Percentiles rank a stretch among this genome's conserved stretches.
These are phyloP conservation scores for Diaperis boleti DNA, from an alignment of 2,888 invertebrate genomes.

Conservation along the genomic window DNA sequence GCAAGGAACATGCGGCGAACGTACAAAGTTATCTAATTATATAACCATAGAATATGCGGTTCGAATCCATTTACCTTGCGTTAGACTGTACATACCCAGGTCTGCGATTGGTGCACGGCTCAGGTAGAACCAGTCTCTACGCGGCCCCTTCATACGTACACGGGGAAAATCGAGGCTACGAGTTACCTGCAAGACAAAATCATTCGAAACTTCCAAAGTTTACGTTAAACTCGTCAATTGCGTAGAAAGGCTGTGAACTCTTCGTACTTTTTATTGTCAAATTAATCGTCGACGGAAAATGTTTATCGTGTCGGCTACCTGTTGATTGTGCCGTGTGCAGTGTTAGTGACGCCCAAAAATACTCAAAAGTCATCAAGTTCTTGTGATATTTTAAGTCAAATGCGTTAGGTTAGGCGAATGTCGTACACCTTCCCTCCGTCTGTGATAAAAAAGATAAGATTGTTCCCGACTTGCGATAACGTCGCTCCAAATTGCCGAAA, in stretches of 20 bases:
- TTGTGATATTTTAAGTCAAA: constrained; percentile 49
- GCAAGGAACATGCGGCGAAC: constrained; percentile 53
- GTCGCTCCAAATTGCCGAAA: constrained; percentile 3
- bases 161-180: constrained; percentile 57
- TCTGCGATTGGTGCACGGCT: constrained; percentile 59
- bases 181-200: constrained; percentile 54
- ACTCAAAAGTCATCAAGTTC: constrained; percentile 33
- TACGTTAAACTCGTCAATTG: constrained; percentile 42
- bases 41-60: constrained; percentile 60
- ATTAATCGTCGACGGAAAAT: constrained; percentile 39
- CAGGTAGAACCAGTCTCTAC: constrained; percentile 65
- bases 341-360: constrained; percentile 39
- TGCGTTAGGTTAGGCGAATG: constrained; percentile 51
- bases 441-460: constrained; percentile 49
- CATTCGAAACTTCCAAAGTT: constrained; percentile 48
- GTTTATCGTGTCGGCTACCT: constrained; percentile 38
- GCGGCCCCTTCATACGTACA: constrained; percentile 58
- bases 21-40: constrained; percentile 59
- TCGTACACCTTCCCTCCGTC: constrained; percentile 37
- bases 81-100: constrained; percentile 60
- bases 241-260: constrained; percentile 54
- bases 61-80: constrained; percentile 61
- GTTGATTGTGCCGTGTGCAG: constrained; percentile 44
- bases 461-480: constrained; percentile 15
- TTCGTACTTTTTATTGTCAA: constrained; percentile 30